Percentiles rank a stretch among this genome's conserved stretches.
These are phyloP conservation scores for Stictonetta naevosa DNA, from an alignment of 2,113 vertebrate species.

Conservation along the genomic window DNA sequence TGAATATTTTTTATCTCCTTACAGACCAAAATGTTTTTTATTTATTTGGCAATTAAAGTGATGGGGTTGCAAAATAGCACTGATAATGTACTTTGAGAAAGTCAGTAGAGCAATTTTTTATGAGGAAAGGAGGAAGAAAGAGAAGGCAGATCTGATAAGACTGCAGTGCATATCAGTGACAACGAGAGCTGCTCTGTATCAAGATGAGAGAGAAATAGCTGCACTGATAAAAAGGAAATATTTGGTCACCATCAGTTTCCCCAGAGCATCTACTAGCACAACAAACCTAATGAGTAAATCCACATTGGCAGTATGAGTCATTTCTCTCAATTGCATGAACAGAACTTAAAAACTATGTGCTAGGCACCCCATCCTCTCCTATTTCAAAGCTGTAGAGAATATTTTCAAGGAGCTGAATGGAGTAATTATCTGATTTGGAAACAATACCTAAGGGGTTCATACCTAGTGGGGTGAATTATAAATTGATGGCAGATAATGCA, in stretches of 20 bases:
- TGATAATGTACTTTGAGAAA: conserved; percentile 2
- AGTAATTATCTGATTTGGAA: conserved; percentile 28
- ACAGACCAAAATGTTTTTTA: conserved; percentile 13
- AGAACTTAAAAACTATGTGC: neutral
- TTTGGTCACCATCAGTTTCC: conserved; percentile 71
- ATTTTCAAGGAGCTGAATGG: conserved; percentile 7
- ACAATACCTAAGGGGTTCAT: neutral
- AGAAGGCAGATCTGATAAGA: conserved; percentile 67
- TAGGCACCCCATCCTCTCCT: conserved; percentile 7
- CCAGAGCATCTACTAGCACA: conserved; percentile 49
- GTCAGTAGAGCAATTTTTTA: conserved; percentile 29
- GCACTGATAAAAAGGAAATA: conserved; percentile 73
- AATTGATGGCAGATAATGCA: neutral
- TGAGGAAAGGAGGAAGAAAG: conserved; percentile 49
- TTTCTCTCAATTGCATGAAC: conserved; percentile 69
- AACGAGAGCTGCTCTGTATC: conserved; percentile 51
- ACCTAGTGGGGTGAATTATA: neutral
- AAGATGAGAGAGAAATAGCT: conserved; percentile 57
- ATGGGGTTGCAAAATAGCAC: conserved; percentile 55
- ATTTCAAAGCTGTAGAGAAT: conserved; percentile 54
- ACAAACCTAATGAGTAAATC: conserved; percentile 74
- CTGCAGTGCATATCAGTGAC: conserved; percentile 15
- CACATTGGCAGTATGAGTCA: conserved; percentile 58
- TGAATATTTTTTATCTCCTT: conserved; percentile 3
- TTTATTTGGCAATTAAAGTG: conserved; percentile 40